A percentile compares a stretch with the other conserved stretches of the same genome.
These are phyloP conservation scores for Pandemis corylana DNA, from an alignment of 2,888 invertebrate genomes.

Conservation along the genomic window DNA sequence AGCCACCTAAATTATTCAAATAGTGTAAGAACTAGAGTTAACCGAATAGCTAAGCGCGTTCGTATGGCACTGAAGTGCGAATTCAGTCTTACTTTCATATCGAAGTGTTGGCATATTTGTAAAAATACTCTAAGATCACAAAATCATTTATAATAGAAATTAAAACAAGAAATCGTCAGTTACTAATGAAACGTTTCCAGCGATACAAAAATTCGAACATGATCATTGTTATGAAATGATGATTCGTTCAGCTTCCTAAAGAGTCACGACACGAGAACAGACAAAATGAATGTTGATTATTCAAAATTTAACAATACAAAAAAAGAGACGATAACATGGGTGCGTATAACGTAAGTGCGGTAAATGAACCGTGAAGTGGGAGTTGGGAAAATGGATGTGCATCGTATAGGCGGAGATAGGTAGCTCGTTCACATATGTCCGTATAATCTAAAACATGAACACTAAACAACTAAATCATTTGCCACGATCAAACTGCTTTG, in stretches of 20 bases:
- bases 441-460: constrained; percentile 83
- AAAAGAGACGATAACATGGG: constrained; percentile 32
- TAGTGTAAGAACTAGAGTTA: too few species aligned
- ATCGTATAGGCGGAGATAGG: constrained; percentile 70
- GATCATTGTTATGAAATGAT: neutral
- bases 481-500: constrained; percentile 65
- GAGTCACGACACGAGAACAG: neutral
- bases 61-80: too few species aligned
- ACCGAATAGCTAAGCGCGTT: too few species aligned
- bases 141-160: too few species aligned
- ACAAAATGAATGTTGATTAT: constrained; percentile 14
- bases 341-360: constrained; percentile 50
- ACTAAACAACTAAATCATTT: constrained; percentile 81
- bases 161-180: too few species aligned
- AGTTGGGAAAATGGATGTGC: constrained; percentile 71
- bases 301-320: constrained; percentile 35
- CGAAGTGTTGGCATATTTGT: too few species aligned
- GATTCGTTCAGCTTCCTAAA: neutral
- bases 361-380: constrained; percentile 53
- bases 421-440: constrained; percentile 68
- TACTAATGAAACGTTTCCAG: too few species aligned
- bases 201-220: too few species aligned
- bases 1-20: too few species aligned
- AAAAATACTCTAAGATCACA: too few species aligned
- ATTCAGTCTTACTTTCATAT: too few species aligned